These are phyloP conservation scores for Timandra comae DNA, from an alignment of 2,888 invertebrate species.

Conservation along the genomic window DNA sequence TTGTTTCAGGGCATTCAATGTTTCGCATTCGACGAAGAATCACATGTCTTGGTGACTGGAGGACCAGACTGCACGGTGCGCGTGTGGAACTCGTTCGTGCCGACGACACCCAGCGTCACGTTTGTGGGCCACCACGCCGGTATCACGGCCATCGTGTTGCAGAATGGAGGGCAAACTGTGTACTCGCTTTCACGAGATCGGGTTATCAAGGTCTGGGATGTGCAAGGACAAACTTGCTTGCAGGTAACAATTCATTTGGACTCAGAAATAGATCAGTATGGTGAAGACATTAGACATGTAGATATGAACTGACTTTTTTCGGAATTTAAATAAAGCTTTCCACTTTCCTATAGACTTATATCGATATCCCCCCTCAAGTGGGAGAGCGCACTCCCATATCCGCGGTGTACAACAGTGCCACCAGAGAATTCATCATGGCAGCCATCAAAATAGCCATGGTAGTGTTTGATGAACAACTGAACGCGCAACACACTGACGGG, in stretches of 20 bases:
- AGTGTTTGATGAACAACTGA: conserved; percentile 80
- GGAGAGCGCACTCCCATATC: conserved; percentile 78
- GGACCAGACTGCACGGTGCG: conserved; percentile 85
- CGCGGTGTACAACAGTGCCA: conserved; percentile 80
- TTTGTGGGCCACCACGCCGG: conserved; percentile 83
- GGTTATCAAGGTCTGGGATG: conserved; percentile 86
- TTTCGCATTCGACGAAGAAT: conserved; percentile 77
- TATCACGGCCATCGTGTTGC: conserved; percentile 80
- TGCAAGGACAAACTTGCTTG: conserved; percentile 79
- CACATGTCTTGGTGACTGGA: conserved; percentile 80
- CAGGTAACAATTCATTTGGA: too few species aligned
- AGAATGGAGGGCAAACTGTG: conserved; percentile 79
- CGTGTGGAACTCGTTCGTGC: conserved; percentile 89
- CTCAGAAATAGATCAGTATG: too few species aligned
- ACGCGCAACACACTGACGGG: conserved; percentile 83
- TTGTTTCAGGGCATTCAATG: conserved; percentile 81
- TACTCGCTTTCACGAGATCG: conserved; percentile 85
- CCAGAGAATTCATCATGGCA: conserved; percentile 81
- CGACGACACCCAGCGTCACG: conserved; percentile 78
- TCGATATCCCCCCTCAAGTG: conserved; percentile 78
- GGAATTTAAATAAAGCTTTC: too few species aligned
- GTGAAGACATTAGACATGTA: too few species aligned
- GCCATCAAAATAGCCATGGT: conserved; percentile 80
- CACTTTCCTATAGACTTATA: conserved; percentile 75
- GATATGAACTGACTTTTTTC: too few species aligned